Base-by-base conservation (phyloP, 1,140 invertebrate species). In the Prorops nasuta region DNA sequence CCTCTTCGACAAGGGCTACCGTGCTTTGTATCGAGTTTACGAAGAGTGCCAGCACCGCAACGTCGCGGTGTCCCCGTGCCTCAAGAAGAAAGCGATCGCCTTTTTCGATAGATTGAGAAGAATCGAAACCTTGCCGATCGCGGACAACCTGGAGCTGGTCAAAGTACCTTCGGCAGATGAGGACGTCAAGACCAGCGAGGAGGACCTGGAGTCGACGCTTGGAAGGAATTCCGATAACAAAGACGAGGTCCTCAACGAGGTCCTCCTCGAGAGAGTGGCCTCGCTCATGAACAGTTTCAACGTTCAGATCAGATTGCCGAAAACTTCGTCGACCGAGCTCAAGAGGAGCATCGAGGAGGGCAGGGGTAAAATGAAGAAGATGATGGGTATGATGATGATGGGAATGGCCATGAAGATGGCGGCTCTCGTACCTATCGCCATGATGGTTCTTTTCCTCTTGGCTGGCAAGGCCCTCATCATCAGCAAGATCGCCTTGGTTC, bases 311-410 rank as follows among this genome's bases (percentile, higher is more conserved):
- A 83, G 83, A 16, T 75, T 91, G 44, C 89, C 89, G 0, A 87
- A 87, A 66, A 76, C 89, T 4, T 78, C 80, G 1, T 79, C 84
- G 1, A 74, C 81, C n/a, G 85, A 89, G 44, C 69, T 90, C 1
- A 83, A 84, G 51, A 77, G 83, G 18, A 82, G 83, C 7, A 69
- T 89, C 18, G 88, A 89, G 73, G 88, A 91, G 82, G 88, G 86
- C 57, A 81, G 85, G 50, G 85, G 86, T 2, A 88, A 88, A 63
- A 86, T 87, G 85, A 89, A 88, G 80, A 87, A 88, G 53, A 90
- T 89, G 86, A 88, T 89, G 84, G 82, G 84, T 16, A 88, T 87
- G 80, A 88, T 90, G 84, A 86, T 87, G 82, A 88, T 88, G 85
- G 87, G 86, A 0, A 80, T 87, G 47, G 85, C 83, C 0, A 86